Evolutionary conservation across 2,797 vertebrate species (phyloP).

Genomic region (Hozukius guyotensis): DNA sequence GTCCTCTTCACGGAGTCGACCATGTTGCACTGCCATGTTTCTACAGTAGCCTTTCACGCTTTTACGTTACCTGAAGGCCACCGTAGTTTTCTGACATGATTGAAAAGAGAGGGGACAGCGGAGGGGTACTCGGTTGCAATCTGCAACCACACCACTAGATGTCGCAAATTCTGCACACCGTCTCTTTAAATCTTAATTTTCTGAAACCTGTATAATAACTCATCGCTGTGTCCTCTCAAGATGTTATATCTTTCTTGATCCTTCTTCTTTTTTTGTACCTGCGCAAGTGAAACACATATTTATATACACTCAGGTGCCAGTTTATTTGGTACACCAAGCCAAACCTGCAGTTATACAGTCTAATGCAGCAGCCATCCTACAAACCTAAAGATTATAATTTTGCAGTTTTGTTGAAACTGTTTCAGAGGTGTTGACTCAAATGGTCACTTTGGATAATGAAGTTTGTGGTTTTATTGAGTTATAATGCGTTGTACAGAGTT

Average conservation of each 20-base stretch:
- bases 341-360: not conserved
- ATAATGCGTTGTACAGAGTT: not conserved
- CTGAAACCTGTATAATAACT: not conserved
- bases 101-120: fast-evolving
- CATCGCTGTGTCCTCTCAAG: not conserved
- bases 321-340: not conserved
- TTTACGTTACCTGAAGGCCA: too few species aligned
- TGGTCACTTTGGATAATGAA: not conserved
- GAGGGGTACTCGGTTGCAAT: too few species aligned
- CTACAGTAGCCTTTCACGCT: fast-evolving
- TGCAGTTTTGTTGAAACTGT: not conserved
- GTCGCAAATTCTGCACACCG: too few species aligned
- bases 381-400: not conserved
- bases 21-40: too few species aligned
- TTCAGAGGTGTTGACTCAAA: not conserved
- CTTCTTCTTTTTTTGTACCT: not conserved
- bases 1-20: fast-evolving
- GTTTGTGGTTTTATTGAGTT: not conserved
- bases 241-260: not conserved
- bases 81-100: too few species aligned
- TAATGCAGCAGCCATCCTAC: not conserved
- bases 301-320: not conserved
- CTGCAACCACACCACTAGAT: too few species aligned
- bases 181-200: not conserved
- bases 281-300: not conserved